Evolutionary conservation across 2,797 vertebrate species (phyloP), one percentile per base, ranked within the genome.

Genomic region (Phoebastria nigripes): DNA sequence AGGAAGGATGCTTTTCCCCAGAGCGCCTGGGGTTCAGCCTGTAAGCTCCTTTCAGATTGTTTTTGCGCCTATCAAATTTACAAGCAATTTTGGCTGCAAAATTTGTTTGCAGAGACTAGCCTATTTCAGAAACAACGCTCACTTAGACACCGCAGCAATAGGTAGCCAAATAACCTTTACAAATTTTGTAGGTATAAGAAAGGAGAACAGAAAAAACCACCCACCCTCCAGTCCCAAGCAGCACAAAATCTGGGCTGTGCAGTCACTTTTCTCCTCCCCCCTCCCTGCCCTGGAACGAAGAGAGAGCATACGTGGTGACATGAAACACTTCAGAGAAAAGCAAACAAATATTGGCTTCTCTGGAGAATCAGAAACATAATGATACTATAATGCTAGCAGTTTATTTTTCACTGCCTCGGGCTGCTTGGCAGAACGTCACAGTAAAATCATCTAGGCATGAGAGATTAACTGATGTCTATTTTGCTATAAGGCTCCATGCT

Each of bases 291-390:
- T 35, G 46, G 41, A 81, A 92, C 66, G 41, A 77, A 28, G 14
- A 54, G 61, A 74, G 46, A 41, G 31, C 47, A 14, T 55, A 51
- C 62, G 62, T 25, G 44, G 77, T 37, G 81, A 96, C 90, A 95
- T 44, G 81, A 92, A 96, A 93, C 92, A 95, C 94, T 96, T 84
- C 77, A 95, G 90, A 96, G 96, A 87, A 96, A 95, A 96, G 94
- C 95, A 95, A 98, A 96, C 90, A 97, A 97, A 97, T 93, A 96
- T 22, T 85, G 93, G 83, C 95, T 93, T 92, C 92, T 94, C 94
- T 44, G 88, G 91, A 95, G 96, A 97, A 96, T 94, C 92, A 93
- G 94, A 96, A 96, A 97, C 78, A 69, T 69, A 96, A 90, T 88
- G 93, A 95, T 95, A 96, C 95, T 63, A 88, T 95, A 97, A 95